These are phyloP conservation scores for Acipenser transmontanus DNA, from an alignment of 2,797 vertebrate species.

Conservation along the genomic window DNA sequence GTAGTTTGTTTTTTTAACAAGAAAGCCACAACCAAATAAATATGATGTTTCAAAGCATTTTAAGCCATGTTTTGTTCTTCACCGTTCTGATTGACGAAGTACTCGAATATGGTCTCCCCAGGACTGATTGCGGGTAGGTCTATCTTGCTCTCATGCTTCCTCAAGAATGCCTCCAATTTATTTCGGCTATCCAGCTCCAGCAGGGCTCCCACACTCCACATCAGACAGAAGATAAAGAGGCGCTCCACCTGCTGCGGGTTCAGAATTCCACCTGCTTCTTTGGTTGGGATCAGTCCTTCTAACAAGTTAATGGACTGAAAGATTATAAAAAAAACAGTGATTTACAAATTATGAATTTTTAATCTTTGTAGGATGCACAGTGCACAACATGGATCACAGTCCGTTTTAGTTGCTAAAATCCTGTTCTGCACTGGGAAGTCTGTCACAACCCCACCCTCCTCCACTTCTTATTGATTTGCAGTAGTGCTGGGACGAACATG, in stretches of 20 bases:
- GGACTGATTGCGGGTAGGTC: conserved; percentile 46
- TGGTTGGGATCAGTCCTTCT: conserved; percentile 57
- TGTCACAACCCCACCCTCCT: no score
- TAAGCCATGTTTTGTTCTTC: conserved; percentile 19
- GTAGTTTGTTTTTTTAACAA: no score
- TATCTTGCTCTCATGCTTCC: conserved; percentile 42
- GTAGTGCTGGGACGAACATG: no score
- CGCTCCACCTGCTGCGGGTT: conserved; percentile 41
- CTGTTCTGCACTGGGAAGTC: no score
- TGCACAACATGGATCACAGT: no score
- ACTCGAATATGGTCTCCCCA: conserved; percentile 57
- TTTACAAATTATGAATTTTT: conserved; percentile 12
- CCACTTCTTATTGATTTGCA: no score
- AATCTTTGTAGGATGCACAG: background rate
- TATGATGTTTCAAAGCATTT: no score
- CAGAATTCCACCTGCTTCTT: conserved; percentile 48
- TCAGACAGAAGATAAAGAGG: conserved; percentile 56
- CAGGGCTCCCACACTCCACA: conserved; percentile 66
- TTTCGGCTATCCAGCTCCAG: conserved; percentile 54
- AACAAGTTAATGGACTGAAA: conserved; percentile 61
- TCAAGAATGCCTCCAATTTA: conserved; percentile 56
- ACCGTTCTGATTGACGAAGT: conserved; percentile 51
- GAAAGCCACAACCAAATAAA: no score
- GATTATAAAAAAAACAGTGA: conserved; percentile 19
- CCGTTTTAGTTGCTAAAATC: no score